Evolutionary conservation across 2,113 vertebrate species (phyloP), one percentile per base, ranked within the genome.

Genomic region (Clinocottus analis): DNA sequence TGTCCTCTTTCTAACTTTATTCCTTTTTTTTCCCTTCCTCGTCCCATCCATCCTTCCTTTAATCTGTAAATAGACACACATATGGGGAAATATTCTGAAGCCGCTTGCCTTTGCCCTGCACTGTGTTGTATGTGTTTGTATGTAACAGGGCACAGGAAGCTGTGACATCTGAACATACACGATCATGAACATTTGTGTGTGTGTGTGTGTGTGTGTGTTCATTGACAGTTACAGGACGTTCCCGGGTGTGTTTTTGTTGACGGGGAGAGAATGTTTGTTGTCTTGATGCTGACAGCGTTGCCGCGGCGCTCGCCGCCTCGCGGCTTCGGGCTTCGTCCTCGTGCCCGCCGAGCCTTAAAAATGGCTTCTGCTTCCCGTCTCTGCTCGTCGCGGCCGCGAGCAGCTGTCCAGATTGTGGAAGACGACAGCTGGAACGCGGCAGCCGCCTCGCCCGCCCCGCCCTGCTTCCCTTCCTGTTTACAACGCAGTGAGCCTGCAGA

Each of bases 351-450:
- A 55, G 75, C 62, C 62, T 85, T 37, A 16, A 77, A 73, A 85
- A 76, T 73, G 76, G 35, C 45, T 75, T 66, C 75, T 66, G 82
- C 41, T 47, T 72, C 69, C 61, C 60, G 21, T 82, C 74, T 51
- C 21, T 4, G 27, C 31, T 10, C 49, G 5, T 43, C 37, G 13
- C 35, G 23, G 49, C n/a, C 51, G 19, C 14, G 3, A 67, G 53
- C 39, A 33, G 29, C 63, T 4, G 29, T 51, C 53, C 16, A 13
- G 17, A 3, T 31, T 39, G 60, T 39, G 11, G 19, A n/a, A 25
- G 14, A 14, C 23, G 17, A 60, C 61, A 59, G 49, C 49, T 51
- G 47, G 47, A 51, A 37, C n/a, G 45, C 21, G 27, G 63, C 41
- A 31, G 35, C 56, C 25, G 61, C 43, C 31, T 61, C 41, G 8